Conservation (phyloP, 1,140 invertebrate species). For the Drepana arcuata region DNA sequence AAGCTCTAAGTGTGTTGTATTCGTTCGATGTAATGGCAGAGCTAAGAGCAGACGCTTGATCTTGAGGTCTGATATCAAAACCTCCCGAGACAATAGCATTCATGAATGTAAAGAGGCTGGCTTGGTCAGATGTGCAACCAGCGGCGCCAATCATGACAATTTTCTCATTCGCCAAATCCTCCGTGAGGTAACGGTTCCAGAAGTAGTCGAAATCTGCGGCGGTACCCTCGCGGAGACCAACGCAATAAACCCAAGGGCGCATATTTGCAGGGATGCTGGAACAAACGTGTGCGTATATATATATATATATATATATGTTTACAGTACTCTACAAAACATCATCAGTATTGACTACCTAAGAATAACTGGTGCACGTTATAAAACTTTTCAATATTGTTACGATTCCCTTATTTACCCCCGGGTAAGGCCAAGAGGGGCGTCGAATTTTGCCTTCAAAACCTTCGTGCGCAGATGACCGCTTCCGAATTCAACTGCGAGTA, state of each 20-base stretch:
- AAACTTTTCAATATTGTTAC: no score
- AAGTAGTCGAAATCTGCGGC: conserved; percentile 66
- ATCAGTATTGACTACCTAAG: no score
- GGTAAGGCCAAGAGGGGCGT: no score
- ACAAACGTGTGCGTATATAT: conserved; percentile 1
- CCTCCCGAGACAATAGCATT: conserved; percentile 35
- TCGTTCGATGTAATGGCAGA: conserved; percentile 59
- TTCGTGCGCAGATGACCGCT: no score
- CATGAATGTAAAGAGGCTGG: conserved; percentile 43
- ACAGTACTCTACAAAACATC: no score
- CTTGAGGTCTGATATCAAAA: conserved; percentile 58
- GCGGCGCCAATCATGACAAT: conserved; percentile 72
- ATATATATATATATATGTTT: no score
- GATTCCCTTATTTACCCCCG: no score
- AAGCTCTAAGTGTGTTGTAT: conserved; percentile 54
- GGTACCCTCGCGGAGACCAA: conserved; percentile 63
- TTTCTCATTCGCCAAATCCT: conserved; percentile 71
- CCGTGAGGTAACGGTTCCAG: conserved; percentile 61
- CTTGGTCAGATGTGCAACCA: conserved; percentile 71
- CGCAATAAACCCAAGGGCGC: conserved; percentile 74
- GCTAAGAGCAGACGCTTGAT: conserved; percentile 45
- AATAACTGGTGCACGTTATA: no score
- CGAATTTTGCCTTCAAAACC: no score
- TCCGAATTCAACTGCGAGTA: no score
- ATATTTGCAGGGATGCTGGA: conserved; percentile 71